phyloP scores from a whole-genome alignment of 1,140 invertebrate species.

The Diorhabda carinulata region DNA sequence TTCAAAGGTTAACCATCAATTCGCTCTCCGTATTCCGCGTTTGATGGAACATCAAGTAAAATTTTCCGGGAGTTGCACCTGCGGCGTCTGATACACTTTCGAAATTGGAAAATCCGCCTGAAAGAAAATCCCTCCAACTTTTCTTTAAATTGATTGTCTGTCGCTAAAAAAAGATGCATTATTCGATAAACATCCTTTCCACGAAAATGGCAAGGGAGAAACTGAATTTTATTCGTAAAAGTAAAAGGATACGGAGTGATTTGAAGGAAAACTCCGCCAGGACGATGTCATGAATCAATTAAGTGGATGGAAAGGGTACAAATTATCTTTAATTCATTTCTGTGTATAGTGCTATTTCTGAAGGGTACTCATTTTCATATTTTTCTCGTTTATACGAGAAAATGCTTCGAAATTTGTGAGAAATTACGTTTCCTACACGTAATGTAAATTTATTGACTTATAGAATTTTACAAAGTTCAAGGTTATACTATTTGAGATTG shows the following conservation, averaged over 20 bases:
- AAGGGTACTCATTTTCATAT: too few relatives aligned
- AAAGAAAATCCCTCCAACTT: conserved; percentile 9
- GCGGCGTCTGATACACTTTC: conserved; percentile 13
- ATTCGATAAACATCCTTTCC: conserved; percentile 7
- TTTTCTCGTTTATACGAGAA: too few relatives aligned
- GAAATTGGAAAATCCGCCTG: conserved; percentile 6
- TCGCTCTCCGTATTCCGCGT: neutral
- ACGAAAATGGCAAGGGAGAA: neutral
- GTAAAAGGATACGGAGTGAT: neutral
- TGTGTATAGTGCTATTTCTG: too few relatives aligned
- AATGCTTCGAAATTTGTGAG: too few relatives aligned
- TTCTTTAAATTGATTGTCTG: conserved; percentile 12
- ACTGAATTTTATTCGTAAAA: conserved; percentile 1
- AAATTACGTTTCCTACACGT: too few relatives aligned
- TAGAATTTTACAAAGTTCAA: too few relatives aligned
- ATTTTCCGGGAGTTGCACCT: conserved; percentile 14
- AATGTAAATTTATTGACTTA: too few relatives aligned
- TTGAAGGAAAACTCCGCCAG: neutral
- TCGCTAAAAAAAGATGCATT: conserved; percentile 7
- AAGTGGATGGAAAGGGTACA: too few relatives aligned
- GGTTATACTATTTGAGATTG: too few relatives aligned
- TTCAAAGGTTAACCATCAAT: conserved; percentile 1
- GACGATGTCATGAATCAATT: too few relatives aligned
- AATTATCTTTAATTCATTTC: too few relatives aligned
- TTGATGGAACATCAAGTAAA: conserved; percentile 17